These are phyloP conservation scores for Lasioglossum albipes DNA, from an alignment of 1,140 invertebrate species.

Conservation along the genomic window DNA sequence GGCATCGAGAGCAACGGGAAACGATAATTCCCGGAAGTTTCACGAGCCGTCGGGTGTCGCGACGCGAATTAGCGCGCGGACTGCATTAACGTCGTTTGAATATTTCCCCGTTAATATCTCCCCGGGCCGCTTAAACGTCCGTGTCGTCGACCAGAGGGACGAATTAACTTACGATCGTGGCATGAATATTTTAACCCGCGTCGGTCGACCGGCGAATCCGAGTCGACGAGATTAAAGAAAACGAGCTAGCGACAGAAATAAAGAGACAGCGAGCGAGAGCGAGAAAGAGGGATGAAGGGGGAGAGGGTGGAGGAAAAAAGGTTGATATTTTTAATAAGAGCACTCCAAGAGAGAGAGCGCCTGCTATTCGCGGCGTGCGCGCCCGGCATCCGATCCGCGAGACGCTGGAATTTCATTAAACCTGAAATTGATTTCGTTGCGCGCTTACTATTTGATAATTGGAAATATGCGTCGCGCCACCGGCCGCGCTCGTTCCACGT, in stretches of 20 bases:
- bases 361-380: not conserved
- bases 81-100: constrained; percentile 2
- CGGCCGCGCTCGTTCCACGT: not conserved
- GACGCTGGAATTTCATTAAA: constrained; percentile 27
- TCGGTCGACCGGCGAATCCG: not conserved
- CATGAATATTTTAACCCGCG: constrained; percentile 1
- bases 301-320: not conserved
- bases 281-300: too few species aligned
- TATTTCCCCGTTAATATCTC: not conserved
- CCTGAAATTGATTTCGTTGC: constrained; percentile 14
- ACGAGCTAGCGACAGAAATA: too few species aligned
- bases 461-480: not conserved
- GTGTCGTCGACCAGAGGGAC: not conserved
- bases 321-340: constrained; percentile 8
- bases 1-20: not conserved
- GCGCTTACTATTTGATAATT: not conserved
- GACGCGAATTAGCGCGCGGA: not conserved
- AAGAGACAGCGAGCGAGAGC: too few species aligned
- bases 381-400: not conserved
- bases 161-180: constrained; percentile 16
- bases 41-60: too few species aligned
- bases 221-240: constrained; percentile 30
- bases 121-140: not conserved
- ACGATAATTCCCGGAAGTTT: not conserved
- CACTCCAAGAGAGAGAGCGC: too few species aligned